Base-by-base conservation (phyloP, 2,797 vertebrate species). In the Remorina albescens region DNA sequence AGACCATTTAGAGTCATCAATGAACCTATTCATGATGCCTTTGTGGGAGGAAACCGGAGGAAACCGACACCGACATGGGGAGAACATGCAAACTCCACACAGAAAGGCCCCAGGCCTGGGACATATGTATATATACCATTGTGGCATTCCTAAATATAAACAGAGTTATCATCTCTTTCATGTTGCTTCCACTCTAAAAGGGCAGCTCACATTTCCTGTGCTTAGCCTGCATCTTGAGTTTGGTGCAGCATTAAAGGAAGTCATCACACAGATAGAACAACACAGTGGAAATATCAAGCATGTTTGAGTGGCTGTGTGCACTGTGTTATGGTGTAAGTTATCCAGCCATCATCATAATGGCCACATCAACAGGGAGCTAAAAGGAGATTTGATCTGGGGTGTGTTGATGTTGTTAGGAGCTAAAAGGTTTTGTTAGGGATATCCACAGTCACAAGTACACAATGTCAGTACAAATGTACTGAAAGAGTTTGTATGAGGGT, bases 71-170 rank as follows among this genome's bases (percentile, higher is more conserved):
- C n/a, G n/a, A n/a, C n/a, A n/a, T n/a, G n/a, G n/a, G n/a, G n/a
- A n/a, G n/a, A n/a, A n/a, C n/a, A n/a, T n/a, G n/a, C n/a, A n/a
- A n/a, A n/a, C n/a, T n/a, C n/a, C n/a, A n/a, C n/a, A n/a, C n/a
- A n/a, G n/a, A n/a, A n/a, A n/a, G n/a, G n/a, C n/a, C n/a, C n/a
- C n/a, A n/a, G n/a, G n/a, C n/a, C n/a, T n/a, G n/a, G n/a, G n/a
- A n/a, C n/a, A n/a, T 50, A 19, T 57, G 28, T 53, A 49, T 30
- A 2, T 11, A 32, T 9, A 28, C 10, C 36, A 50, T 19, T 1
- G 18, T 0, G 10, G 28, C 39, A 23, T 51, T 28, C 15, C n/a
- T 65, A 51, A 68, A 72, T 5, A 50, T 60, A 60, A 58, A 41
- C 49, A 55, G 47, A 34, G 28, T 66, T 42, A n/a, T 54, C 2